phyloP scores from a whole-genome alignment of 2,113 vertebrate species.

The Pedetes capensis region DNA sequence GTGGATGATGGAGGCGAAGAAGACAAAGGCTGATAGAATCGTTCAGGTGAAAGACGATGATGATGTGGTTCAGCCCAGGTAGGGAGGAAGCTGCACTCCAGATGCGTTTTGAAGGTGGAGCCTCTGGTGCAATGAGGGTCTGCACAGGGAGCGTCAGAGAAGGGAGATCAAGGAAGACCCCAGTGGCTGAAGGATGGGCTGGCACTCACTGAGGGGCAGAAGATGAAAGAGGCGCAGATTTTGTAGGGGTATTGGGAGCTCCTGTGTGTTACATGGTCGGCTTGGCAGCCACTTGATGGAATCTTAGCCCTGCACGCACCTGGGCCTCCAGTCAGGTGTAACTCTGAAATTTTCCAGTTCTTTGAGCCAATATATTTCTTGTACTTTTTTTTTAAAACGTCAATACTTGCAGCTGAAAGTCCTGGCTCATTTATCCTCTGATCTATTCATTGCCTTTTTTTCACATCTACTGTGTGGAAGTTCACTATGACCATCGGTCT shows the following conservation, averaged over 20 bases:
- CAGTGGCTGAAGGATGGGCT: not conserved
- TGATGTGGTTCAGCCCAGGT: not conserved
- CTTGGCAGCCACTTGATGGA: not conserved
- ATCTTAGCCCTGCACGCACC: not conserved
- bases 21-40: not conserved
- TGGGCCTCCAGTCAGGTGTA: not conserved
- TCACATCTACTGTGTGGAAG: not conserved
- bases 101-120: not conserved
- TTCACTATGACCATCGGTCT: not conserved
- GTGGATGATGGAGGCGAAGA: not conserved
- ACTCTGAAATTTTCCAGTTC: not conserved
- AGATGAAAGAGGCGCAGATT: not conserved
- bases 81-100: not conserved
- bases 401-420: not conserved
- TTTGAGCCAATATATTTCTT: not conserved
- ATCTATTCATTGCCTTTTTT: not conserved
- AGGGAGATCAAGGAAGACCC: too few relatives aligned
- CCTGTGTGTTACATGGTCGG: not conserved
- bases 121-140: too few relatives aligned
- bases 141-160: too few relatives aligned
- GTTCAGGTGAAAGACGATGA: not conserved
- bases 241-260: not conserved
- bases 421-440: not conserved
- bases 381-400: not conserved
- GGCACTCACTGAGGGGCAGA: not conserved